Base-by-base conservation (phyloP, 2,113 vertebrate genomes). In the Rhinolophus sinicus region DNA sequence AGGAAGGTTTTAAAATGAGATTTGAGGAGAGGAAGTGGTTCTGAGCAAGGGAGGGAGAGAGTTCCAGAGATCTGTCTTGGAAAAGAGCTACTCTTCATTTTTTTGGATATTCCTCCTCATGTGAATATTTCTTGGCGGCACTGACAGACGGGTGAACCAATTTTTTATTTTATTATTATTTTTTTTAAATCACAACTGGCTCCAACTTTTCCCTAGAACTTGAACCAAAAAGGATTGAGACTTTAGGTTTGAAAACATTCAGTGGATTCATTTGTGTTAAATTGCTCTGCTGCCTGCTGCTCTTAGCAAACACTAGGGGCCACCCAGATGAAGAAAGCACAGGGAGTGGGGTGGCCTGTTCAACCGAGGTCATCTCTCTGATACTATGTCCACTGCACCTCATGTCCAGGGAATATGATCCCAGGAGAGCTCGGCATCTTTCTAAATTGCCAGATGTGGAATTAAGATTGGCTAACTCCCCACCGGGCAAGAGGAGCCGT, bases 1-100 rank as follows among this genome's bases (percentile, higher is more conserved):
- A 98, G 98, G 97, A 97, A 97, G 98, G 98, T 95, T 97, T 98
- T 97, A 97, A 97, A 98, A 97, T 96, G 97, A 98, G 98, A 98
- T 97, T 94, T 97, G 97, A 98, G 97, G 96, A 97, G 94, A 97
- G 98, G 98, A 98, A 97, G 98, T 97, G 98, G 98, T 95, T 97
- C 94, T 19, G 95, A 96, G 91, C 30, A 58, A 95, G 87, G 94
- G 91, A 93, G 93, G 95, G 97, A 92, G 95, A 40, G 64, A 93
- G 96, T 97, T 97, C 94, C 97, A 96, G 97, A 96, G 95, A 95
- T 97, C 96, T 90, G 96, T 96, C 97, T 97, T 94, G 84, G 92
- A 95, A 95, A 96, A 87, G 88, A 94, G 92, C 87, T 96, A 84
- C 90, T 96, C 93, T 96, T 94, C 95, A 95, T 94, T 93, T 94